Evolutionary conservation across 2,113 vertebrate genomes (phyloP), one percentile per base, ranked within the genome.

Genomic region (Menidia beryllina): DNA sequence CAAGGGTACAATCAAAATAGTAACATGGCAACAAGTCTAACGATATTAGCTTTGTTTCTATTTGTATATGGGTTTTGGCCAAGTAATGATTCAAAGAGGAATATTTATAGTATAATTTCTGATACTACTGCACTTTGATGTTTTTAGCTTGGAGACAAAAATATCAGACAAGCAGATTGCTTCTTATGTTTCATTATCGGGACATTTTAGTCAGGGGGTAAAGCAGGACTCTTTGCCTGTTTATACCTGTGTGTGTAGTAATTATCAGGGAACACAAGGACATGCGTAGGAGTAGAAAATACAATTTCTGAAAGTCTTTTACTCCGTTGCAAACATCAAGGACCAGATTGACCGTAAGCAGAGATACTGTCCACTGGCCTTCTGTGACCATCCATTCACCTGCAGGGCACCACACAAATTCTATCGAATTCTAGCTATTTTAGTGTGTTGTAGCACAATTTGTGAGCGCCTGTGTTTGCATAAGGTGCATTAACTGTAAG

Each of bases 291-390:
- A 64, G 47, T 34, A 47, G 49, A 36, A 17, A 17, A 41, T 36
- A 19, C 54, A 61, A n/a, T 68, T 75, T 58, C 17, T 74, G 38
- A 74, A 55, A 73, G 26, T 69, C 36, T 55, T 76, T 74, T 77
- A 43, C 51, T 9, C 10, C 68, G 69, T 63, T 56, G 47, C 36
- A 47, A 74, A 53, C n/a, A 24, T 25, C 21, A 55, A 60, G 77
- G 58, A 81, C 58, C 2, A 56, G 30, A 41, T 30, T 63, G 45
- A 56, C 74, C 64, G 26, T 17, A 48, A 74, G 52, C 36, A 49
- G 30, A 63, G 20, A 69, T 17, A n/a, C 13, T 19, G 24, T 34
- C 0, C 9, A 38, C 43, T 14, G 39, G 34, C 15, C 23, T 36
- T 73, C 24, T 50, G 13, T 68, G n/a, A 43, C 26, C 26, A 8